Base-by-base conservation (phyloP, 2,888 invertebrate genomes). In the Elgonia sp. region DNA sequence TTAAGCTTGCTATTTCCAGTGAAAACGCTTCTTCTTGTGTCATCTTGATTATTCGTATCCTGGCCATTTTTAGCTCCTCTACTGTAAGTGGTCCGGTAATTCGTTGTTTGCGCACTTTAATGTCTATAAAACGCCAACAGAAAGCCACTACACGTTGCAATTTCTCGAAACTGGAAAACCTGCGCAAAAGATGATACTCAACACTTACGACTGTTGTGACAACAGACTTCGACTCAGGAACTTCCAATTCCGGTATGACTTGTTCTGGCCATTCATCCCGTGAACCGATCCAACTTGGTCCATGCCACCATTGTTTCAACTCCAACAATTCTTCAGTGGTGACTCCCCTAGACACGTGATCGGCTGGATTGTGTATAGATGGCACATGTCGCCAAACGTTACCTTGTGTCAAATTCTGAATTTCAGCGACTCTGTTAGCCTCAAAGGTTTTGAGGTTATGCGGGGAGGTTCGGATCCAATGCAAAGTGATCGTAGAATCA, bases 391-490 rank as follows among this genome's bases (percentile, higher is more conserved):
- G 50, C 81, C 72, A 81, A 9, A 10, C 18, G n/a, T 12, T 16
- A 18, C 37, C 29, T 46, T 9, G 12, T 7, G 69, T 42, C 0
- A 42, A 20, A 2, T 67, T 5, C 5, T 29, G 29, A 29, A 29
- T 29, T 29, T 29, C 5, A 29, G 29, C 29, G 29, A 29, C 29
- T 5, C 29, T 29, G 29, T n/a, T 46, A 7, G 21, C 2, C 5
- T 57, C 37, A 60, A 73, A 67, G 16, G 79, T 55, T 14, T 79
- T 50, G 7, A 46, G 46, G 14, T 53, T 70, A 29, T 55, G 42
- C 5, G 82, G 82, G 12, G 67, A 37, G 29, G 83, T 67, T 20
- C 55, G 70, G 6, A 83, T 83, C 79, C 77, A 83, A 53, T 72
- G 65, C 9, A 83, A 57, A 29, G 73, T 72, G 6, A 86, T 80